These are phyloP conservation scores for Iphiclides podalirius DNA, from an alignment of 2,888 invertebrate species.

Conservation along the genomic window DNA sequence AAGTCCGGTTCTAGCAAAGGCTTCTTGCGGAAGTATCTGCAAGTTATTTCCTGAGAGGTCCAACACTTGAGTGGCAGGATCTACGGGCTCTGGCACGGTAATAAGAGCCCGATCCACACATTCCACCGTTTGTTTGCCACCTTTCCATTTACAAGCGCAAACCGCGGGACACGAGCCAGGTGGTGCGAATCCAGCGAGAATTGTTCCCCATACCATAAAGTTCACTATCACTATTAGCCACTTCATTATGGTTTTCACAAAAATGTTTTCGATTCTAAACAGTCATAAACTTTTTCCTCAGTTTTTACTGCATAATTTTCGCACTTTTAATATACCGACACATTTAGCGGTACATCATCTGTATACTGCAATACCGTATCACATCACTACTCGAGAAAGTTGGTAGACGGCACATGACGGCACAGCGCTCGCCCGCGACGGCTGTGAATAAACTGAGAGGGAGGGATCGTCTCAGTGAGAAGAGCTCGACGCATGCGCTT, in stretches of 20 bases:
- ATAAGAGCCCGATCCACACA: constrained; percentile 91
- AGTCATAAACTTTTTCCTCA: constrained; percentile 16
- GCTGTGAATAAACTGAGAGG: constrained; percentile 71
- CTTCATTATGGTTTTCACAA: constrained; percentile 66
- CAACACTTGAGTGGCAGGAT: constrained; percentile 93
- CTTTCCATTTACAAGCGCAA: constrained; percentile 96
- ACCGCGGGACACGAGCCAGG: constrained; percentile 85
- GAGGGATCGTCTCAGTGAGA: constrained; percentile 67
- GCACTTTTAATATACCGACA: constrained; percentile 29
- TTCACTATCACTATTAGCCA: constrained; percentile 70
- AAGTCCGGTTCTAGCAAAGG: constrained; percentile 89
- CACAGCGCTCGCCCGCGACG: constrained; percentile 70
- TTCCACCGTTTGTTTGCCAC: constrained; percentile 95
- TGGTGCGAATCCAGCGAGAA: constrained; percentile 67
- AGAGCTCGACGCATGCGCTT: constrained; percentile 73
- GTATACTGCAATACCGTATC: constrained; percentile 67
- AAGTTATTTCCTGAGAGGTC: constrained; percentile 94
- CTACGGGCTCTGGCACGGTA: constrained; percentile 91
- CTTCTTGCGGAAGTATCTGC: constrained; percentile 89
- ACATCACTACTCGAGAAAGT: constrained; percentile 79
- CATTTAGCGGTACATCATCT: constrained; percentile 44
- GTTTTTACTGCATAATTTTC: constrained; percentile 23
- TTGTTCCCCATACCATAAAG: constrained; percentile 67
- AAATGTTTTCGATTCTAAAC: constrained; percentile 36
- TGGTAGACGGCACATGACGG: constrained; percentile 82